A percentile compares a stretch with the other conserved stretches of the same genome.
Evolutionary conservation across 2,888 invertebrate species (phyloP).

Genomic region (Euplagia quadripunctaria): DNA sequence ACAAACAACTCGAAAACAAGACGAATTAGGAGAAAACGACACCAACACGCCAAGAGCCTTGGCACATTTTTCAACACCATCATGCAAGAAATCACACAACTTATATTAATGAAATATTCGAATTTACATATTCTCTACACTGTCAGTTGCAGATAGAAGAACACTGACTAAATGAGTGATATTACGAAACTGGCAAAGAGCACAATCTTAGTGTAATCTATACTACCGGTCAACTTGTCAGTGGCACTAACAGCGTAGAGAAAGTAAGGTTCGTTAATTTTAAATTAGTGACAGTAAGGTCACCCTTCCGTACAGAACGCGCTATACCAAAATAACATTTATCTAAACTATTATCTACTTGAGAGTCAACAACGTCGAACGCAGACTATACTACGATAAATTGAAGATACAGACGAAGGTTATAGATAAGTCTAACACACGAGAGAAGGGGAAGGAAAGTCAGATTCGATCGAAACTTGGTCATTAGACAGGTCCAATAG

Average conservation of each 20-base stretch:
- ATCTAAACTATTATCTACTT: constrained; percentile 76
- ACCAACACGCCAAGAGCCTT: constrained; percentile 79
- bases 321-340: constrained; percentile 83
- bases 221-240: constrained; percentile 22
- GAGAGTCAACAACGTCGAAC: constrained; percentile 85
- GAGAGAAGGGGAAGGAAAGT: constrained; percentile 51
- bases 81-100: constrained; percentile 63
- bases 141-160: constrained; percentile 19
- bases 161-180: background rate
- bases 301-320: constrained; percentile 58
- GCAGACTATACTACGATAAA: constrained; percentile 73
- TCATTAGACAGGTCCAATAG: constrained; percentile 54
- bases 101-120: constrained; percentile 26
- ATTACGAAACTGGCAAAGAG: constrained; percentile 1
- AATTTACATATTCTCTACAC: constrained; percentile 21
- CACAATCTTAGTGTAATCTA: constrained; percentile 6
- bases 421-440: constrained; percentile 62
- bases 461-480: constrained; percentile 54
- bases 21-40: constrained; percentile 80
- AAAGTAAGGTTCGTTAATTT: constrained; percentile 61
- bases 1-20: constrained; percentile 61
- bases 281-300: constrained; percentile 84
- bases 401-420: constrained; percentile 71
- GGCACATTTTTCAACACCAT: constrained; percentile 58
- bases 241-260: constrained; percentile 32